Conservation (phyloP, 2,888 invertebrate species). For the Eumacrocentrus americanus region DNA sequence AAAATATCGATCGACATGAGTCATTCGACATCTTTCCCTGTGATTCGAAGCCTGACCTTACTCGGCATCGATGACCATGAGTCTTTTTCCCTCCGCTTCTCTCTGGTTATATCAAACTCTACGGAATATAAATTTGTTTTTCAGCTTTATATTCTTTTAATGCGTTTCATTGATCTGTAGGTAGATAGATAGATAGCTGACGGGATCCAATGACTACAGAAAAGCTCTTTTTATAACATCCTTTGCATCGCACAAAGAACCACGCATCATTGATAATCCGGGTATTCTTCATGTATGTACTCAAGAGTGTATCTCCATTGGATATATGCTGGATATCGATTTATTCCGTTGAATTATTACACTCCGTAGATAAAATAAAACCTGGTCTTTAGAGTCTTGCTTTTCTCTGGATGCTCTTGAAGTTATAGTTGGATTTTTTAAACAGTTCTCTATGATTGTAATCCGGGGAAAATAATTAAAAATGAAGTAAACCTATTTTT, state of each 20-base stretch:
- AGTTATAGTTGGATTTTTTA: not conserved
- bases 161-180: not conserved
- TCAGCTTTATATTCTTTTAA: not conserved
- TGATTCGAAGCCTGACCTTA: constrained; percentile 38
- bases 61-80: constrained; percentile 32
- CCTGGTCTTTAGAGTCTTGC: constrained; percentile 1
- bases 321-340: not conserved
- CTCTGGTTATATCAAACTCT: not conserved
- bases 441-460: too few species aligned
- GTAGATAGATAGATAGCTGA: not conserved
- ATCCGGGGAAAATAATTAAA: too few species aligned
- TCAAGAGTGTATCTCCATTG: not conserved
- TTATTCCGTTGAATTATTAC: constrained; percentile 15
- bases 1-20: constrained; percentile 36
- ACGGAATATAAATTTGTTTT: not conserved
- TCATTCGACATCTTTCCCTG: constrained; percentile 34
- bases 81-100: constrained; percentile 19
- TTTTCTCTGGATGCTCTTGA: not conserved
- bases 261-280: not conserved
- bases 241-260: not conserved
- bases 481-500: not conserved
- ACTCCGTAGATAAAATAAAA: not conserved
- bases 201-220: too few species aligned
- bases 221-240: not conserved
- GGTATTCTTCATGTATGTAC: not conserved